Evolutionary conservation across 2,797 vertebrate species (phyloP), one percentile per base, ranked within the genome.

Genomic region (Tapirus indicus): DNA sequence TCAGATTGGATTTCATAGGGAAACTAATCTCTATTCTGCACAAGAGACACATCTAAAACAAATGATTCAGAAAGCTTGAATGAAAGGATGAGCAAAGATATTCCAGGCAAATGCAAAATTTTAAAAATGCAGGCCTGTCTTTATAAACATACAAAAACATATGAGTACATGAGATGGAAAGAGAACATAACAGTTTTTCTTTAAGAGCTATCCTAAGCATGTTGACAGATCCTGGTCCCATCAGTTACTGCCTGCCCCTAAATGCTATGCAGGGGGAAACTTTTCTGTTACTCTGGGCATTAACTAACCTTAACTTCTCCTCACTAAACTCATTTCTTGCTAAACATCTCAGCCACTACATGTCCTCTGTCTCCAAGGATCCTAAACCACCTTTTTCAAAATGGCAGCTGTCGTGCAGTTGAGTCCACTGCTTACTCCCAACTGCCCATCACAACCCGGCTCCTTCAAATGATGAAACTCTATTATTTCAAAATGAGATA

Each of bases 401-500:
- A 71, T 17, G 21, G 18, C 38, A 79, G 23, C 62, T 8, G 0
- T 0, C 2, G 27, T 6, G 12, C 20, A 3, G 1, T 32, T 12
- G 12, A 71, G 35, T 32, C n/a, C 20, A 20, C 27, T 8, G 1
- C 11, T 75, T 1, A 25, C 1, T 32, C 44, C n/a, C 44, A 35
- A 44, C 13, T 38, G 79, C 29, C 35, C 21, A 16, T 13, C 44
- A 13, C 32, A 56, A 21, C 12, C 2, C 23, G 20, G 16, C 52
- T 78, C 87, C 38, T n/a, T 79, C 47, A 94, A 90, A 94, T 25
- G 44, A 83, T 47, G 41, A 35, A 11, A 7, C 23, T 88, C 41
- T 58, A 21, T 71, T 58, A 86, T 79, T 92, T 79, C 25, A 77
- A 95, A 95, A 35, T 64, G 17, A 92, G 17, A 84, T 47, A 38